phyloP scores from a whole-genome alignment of 2,888 invertebrate species.

The Timema cristinae region DNA sequence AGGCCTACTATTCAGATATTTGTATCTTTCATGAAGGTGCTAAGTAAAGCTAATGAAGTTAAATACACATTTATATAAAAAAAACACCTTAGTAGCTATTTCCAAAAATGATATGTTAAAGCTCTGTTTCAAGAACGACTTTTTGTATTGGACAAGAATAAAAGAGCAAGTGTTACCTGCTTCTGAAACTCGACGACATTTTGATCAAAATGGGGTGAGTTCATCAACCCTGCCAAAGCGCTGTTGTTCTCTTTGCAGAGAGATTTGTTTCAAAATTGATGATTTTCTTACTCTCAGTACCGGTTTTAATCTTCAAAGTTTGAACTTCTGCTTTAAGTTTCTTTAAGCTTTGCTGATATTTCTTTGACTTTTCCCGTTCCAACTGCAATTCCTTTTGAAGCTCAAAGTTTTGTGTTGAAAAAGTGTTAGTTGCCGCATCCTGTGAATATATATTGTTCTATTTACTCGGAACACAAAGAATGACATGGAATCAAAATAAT shows the following conservation, averaged over 20 bases:
- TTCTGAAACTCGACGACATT: conserved; percentile 22
- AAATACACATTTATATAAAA: too few species aligned
- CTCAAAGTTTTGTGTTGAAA: conserved; percentile 20
- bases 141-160: background rate
- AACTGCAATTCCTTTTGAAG: conserved; percentile 26
- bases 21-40: too few species aligned
- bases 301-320: conserved; percentile 18
- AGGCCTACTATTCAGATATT: too few species aligned
- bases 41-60: too few species aligned
- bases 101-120: too few species aligned
- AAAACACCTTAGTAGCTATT: too few species aligned
- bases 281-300: conserved; percentile 18
- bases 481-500: too few species aligned
- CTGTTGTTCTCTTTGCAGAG: conserved; percentile 16
- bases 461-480: too few species aligned
- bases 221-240: conserved; percentile 12
- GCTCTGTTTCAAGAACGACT: background rate
- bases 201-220: conserved; percentile 21
- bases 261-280: conserved; percentile 21
- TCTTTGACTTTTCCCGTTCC: conserved; percentile 26
- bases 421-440: conserved; percentile 29
- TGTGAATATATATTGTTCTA: background rate
- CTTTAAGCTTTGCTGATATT: conserved; percentile 25
- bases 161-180: conserved; percentile 24
- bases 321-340: conserved; percentile 25